Base-by-base conservation (phyloP, 2,113 vertebrate genomes). In the Ceuthmochares aereus region DNA sequence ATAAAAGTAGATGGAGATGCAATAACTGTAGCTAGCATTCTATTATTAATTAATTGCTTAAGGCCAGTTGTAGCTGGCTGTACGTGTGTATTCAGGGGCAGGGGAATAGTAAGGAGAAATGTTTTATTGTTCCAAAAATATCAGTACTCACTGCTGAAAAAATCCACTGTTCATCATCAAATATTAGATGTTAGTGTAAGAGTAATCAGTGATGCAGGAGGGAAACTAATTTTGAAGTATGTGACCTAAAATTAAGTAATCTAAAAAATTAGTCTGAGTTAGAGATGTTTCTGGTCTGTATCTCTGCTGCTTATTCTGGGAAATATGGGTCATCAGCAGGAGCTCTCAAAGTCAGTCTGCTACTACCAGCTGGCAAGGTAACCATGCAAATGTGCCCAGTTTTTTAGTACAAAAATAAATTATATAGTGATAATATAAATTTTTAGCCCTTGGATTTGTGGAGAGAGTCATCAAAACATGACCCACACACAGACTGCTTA, bases 211-310 rank as follows among this genome's bases (percentile, higher is more conserved):
- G 70, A 83, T 84, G 68, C 60, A 90, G 73, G 51, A 87, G 69
- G 18, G 76, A 91, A 75, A 64, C 25, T 63, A 52, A 77, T 88
- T 94, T 84, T 85, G 75, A 93, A 96, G 75, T 87, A 70, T 84
- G 64, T 90, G 79, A 36, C 66, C 88, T 95, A 93, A 95, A 92
- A 84, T 80, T 68, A 88, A 74, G 76, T 88, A 63, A 90, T 90
- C 88, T 49, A 49, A 67, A 87, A 93, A 92, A 81, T 70, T 70
- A 91, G 56, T 47, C 37, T 64, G 58, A 75, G 42, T 67, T 93
- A 92, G 59, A 68, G 80, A 70, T 79, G 36, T 81, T 92, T 82
- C 81, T 87, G 55, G 85, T 58, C 40, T 66, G 30, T 85, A 67
- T 94, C 52, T 72, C 87, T 84, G 64, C 77, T 92, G 90, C 36